phyloP scores from a whole-genome alignment of 2,888 invertebrate species.

The Lottia scabra region DNA sequence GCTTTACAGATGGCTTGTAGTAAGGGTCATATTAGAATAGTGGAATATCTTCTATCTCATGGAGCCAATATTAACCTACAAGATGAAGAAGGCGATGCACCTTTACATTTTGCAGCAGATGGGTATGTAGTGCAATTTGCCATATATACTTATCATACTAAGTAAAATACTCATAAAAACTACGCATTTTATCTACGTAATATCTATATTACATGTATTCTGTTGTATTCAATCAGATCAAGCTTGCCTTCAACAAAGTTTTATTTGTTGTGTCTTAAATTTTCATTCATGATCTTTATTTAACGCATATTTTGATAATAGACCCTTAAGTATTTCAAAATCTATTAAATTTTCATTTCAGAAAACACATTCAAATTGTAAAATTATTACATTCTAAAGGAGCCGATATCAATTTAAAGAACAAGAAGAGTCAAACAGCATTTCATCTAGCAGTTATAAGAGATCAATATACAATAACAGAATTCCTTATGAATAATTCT shows the following conservation, averaged over 20 bases:
- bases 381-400: background rate
- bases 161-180: too few relatives aligned
- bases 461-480: background rate
- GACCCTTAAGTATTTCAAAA: too few relatives aligned
- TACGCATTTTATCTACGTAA: too few relatives aligned
- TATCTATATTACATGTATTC: too few relatives aligned
- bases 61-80: background rate
- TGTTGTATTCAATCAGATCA: too few relatives aligned
- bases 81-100: background rate
- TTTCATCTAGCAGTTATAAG: background rate
- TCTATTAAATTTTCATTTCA: background rate
- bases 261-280: too few relatives aligned
- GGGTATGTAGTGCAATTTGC: background rate
- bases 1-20: background rate
- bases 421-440: background rate
- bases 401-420: background rate
- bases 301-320: too few relatives aligned
- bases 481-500: background rate
- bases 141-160: too few relatives aligned
- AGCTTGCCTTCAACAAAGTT: too few relatives aligned
- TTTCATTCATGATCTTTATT: too few relatives aligned
- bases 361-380: background rate
- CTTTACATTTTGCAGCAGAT: background rate
- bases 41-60: background rate
- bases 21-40: background rate